Evolutionary conservation across 2,888 invertebrate genomes (phyloP), one percentile per base, ranked within the genome.

Genomic region (Marronus borbonicus): DNA sequence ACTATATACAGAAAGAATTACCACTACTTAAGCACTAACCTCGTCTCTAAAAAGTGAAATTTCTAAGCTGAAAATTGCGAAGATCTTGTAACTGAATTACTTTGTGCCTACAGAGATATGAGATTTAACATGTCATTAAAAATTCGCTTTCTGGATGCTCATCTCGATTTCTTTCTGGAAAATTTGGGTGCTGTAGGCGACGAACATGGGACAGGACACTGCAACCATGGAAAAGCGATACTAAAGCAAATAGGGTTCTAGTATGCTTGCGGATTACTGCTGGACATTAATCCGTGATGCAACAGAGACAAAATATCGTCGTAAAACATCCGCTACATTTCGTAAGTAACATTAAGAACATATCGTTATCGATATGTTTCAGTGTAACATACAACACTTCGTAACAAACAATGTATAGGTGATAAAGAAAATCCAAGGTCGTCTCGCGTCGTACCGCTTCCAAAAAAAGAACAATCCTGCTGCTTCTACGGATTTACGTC

Each of bases 141-240:
- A 31, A 31, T 70, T 31, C 31, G 55, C 77, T 70, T 82, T 14
- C 74, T 81, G 39, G 17, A 49, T 24, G 65, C 77, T 17, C 17
- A 0, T 17, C 17, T 17, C 17, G 17, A 17, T 17, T 17, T 17
- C 17, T 17, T 17, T 17, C 17, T 17, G 17, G 0, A 17, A 17
- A 17, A 17, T 17, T 17, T 17, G 17, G 17, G 17, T 17, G 17
- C 17, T 0, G 17, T 17, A 17, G 17, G 17, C 17, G 17, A 17
- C 17, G 17, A 86, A 75, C 86, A 87, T 62, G 84, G 85, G 44
- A 36, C 86, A 86, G 80, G 85, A 87, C 77, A 84, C 86, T 78
- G 82, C 81, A 69, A 80, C 78, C 31, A 85, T 87, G 80, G 86
- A 87, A 81, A 83, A 82, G 62, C 83, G 84, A n/a, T 86, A 87